phyloP scores from a whole-genome alignment of 1,140 invertebrate species.

The Mamestra configurata region DNA sequence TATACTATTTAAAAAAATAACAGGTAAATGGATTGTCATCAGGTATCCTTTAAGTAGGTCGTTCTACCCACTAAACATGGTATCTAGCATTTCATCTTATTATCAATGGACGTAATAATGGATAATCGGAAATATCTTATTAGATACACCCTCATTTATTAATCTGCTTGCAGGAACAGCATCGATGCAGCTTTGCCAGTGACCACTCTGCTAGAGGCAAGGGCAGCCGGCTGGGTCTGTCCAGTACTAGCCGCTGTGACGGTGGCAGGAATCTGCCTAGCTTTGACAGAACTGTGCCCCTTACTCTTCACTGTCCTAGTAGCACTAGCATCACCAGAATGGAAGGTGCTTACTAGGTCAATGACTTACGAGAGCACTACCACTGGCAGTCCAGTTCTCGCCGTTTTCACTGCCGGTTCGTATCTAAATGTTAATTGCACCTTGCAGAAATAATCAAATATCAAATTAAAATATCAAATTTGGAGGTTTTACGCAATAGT shows the following conservation, averaged over 20 bases:
- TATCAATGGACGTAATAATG: slow-evolving; percentile 17
- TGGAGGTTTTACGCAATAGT: background rate
- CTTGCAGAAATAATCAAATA: background rate
- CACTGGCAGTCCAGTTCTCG: slow-evolving; percentile 90
- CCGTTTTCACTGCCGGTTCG: slow-evolving; percentile 90
- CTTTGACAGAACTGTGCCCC: slow-evolving; percentile 90
- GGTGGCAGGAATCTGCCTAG: slow-evolving; percentile 89
- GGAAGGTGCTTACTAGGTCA: slow-evolving; percentile 90
- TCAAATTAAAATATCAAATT: too few relatives aligned
- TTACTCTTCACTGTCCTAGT: slow-evolving; percentile 89
- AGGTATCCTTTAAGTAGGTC: background rate
- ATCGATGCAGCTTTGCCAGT: slow-evolving; percentile 89
- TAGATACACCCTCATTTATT: slow-evolving; percentile 34
- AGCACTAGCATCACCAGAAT: slow-evolving; percentile 89
- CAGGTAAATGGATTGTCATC: slow-evolving; percentile 14
- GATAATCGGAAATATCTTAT: slow-evolving; percentile 23
- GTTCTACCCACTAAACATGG: slow-evolving; percentile 1
- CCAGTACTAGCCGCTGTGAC: slow-evolving; percentile 89
- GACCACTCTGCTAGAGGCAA: slow-evolving; percentile 89
- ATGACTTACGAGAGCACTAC: slow-evolving; percentile 90
- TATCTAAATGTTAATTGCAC: slow-evolving; percentile 4
- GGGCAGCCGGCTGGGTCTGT: slow-evolving; percentile 89
- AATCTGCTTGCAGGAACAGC: slow-evolving; percentile 69
- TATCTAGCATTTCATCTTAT: slow-evolving; percentile 23
- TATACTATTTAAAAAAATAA: slow-evolving; percentile 12